phyloP scores from a whole-genome alignment of 2,113 vertebrate genomes.

The Rhombomys opimus region DNA sequence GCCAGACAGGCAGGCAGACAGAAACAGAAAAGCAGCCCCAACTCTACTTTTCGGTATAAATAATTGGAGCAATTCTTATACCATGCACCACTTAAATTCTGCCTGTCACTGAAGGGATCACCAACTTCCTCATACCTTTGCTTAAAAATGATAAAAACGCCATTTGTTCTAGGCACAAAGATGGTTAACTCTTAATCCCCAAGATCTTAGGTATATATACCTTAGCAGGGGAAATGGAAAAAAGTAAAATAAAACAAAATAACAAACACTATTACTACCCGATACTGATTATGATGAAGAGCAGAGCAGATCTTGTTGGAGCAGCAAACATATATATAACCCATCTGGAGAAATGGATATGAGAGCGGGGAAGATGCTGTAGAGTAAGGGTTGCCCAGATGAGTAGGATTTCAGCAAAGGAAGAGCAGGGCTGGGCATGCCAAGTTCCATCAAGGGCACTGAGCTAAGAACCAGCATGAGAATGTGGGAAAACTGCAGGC shows the following conservation, averaged over 20 bases:
- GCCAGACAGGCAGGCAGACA: background rate
- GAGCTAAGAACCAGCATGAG: background rate
- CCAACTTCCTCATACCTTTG: background rate
- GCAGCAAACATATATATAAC: background rate
- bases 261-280: background rate
- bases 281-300: background rate
- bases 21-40: background rate
- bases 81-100: background rate
- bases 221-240: background rate
- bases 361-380: background rate
- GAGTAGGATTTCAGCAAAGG: background rate
- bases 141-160: background rate
- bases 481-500: background rate
- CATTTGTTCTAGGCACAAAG: background rate
- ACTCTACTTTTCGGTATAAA: background rate
- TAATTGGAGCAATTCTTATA: background rate
- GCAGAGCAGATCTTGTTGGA: background rate
- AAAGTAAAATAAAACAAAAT: background rate
- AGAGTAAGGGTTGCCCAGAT: background rate
- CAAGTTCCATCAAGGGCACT: background rate
- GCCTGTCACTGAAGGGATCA: background rate
- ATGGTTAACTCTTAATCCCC: background rate
- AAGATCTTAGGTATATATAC: background rate
- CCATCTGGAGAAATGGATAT: background rate
- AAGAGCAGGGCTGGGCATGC: background rate